These are phyloP conservation scores for Drosophila kuntzei DNA, from an alignment of 2,888 invertebrate species.

Conservation along the genomic window DNA sequence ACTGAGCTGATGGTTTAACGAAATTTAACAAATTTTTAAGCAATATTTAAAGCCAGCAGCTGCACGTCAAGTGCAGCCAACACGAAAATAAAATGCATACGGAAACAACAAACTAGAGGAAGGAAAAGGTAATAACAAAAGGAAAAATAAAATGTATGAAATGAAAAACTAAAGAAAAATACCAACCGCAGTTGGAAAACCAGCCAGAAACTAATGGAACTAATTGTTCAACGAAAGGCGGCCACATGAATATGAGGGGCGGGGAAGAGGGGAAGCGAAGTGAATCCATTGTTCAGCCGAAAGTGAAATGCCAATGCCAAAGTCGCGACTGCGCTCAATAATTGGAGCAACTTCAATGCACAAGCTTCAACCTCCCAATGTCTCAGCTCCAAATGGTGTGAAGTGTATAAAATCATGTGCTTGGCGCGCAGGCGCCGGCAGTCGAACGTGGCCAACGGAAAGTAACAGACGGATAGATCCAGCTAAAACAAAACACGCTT, in stretches of 20 bases:
- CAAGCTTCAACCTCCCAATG: not conserved
- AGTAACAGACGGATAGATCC: constrained; percentile 34
- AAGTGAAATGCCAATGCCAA: constrained; percentile 80
- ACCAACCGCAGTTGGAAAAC: constrained; percentile 36
- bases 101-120: constrained; percentile 68
- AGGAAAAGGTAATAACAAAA: constrained; percentile 66
- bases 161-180: constrained; percentile 22
- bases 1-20: constrained; percentile 42
- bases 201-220: constrained; percentile 74
- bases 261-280: not conserved
- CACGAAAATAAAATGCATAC: constrained; percentile 72
- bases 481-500: not conserved
- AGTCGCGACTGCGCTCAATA: constrained; percentile 55
- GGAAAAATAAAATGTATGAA: constrained; percentile 16
- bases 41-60: constrained; percentile 58
- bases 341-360: constrained; percentile 64
- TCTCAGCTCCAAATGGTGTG: constrained; percentile 21
- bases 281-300: constrained; percentile 58
- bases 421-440: constrained; percentile 75
- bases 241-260: constrained; percentile 52
- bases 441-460: constrained; percentile 58
- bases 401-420: constrained; percentile 74
- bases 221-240: constrained; percentile 77
- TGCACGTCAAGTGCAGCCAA: constrained; percentile 51
- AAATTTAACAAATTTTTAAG: constrained; percentile 58